Evolutionary conservation across 2,888 invertebrate species (phyloP).

Genomic region (Alloscopus bannaensis): DNA sequence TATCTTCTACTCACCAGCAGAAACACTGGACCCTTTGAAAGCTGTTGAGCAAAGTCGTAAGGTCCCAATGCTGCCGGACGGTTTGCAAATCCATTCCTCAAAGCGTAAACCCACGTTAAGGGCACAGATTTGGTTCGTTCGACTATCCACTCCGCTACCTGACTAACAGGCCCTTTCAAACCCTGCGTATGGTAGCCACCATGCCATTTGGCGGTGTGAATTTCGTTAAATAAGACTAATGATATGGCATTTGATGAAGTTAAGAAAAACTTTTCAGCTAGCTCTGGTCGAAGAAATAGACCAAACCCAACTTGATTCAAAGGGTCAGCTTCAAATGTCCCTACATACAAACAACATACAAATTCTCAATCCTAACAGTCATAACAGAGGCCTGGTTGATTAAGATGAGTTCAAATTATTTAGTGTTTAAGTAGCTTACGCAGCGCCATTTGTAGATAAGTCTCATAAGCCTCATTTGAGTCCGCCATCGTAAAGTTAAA

Average conservation of each 20-base stretch:
- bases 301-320: conserved; percentile 72
- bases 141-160: conserved; percentile 72
- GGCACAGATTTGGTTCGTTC: conserved; percentile 70
- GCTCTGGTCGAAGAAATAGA: conserved; percentile 62
- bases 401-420: neutral
- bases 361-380: neutral
- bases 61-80: conserved; percentile 69
- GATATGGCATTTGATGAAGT: conserved; percentile 71
- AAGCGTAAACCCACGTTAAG: conserved; percentile 71
- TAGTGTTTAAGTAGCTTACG: conserved; percentile 38
- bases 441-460: conserved; percentile 72
- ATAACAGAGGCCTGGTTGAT: neutral
- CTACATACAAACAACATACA: conserved; percentile 7
- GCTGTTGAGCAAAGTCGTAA: conserved; percentile 66
- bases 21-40: conserved; percentile 68
- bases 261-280: conserved; percentile 71
- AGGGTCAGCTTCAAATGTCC: conserved; percentile 71
- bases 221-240: conserved; percentile 72
- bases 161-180: conserved; percentile 69
- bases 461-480: conserved; percentile 67
- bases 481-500: conserved; percentile 69
- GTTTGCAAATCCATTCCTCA: conserved; percentile 73
- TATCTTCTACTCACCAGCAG: conserved; percentile 70
- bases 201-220: conserved; percentile 73
- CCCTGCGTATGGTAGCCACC: conserved; percentile 64